Conservation (phyloP, 2,888 invertebrate species). For the Ophion ellenae region DNA sequence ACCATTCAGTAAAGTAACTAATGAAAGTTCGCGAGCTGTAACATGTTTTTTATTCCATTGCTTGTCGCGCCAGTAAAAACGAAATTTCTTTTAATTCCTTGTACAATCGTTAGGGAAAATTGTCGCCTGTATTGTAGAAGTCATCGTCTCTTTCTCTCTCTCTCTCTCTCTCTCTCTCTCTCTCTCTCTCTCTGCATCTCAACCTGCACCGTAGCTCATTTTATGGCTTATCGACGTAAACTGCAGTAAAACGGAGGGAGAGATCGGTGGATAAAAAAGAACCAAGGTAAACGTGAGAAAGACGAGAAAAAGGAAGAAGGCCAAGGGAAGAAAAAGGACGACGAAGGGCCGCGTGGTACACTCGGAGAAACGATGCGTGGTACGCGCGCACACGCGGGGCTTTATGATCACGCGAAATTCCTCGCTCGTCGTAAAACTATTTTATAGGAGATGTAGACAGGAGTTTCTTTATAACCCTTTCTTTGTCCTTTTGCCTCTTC, state of each 20-base stretch:
- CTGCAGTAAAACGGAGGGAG: conserved; percentile 15
- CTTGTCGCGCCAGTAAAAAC: too few species aligned
- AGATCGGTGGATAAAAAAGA: background rate
- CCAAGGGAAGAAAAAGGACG: conserved; percentile 6
- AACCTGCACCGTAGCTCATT: background rate
- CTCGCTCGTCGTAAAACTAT: conserved; percentile 82
- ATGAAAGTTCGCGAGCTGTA: too few species aligned
- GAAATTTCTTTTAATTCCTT: too few species aligned
- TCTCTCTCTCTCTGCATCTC: background rate
- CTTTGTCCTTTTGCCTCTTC: conserved; percentile 30
- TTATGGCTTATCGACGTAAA: conserved; percentile 33
- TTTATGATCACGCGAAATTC: conserved; percentile 83
- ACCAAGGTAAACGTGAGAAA: background rate
- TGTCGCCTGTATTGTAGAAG: background rate
- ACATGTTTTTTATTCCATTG: too few species aligned
- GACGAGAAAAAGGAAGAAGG: conserved; percentile 11
- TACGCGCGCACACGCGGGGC: conserved; percentile 67
- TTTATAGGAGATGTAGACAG: conserved; percentile 81
- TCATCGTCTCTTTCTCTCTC: conserved; percentile 38
- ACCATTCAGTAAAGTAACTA: too few species aligned
- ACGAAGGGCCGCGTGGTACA: conserved; percentile 30
- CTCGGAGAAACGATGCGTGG: conserved; percentile 49
- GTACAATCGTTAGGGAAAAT: too few species aligned
- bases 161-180: background rate
- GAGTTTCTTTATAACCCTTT: conserved; percentile 73